Evolutionary conservation across 2,888 invertebrate species (phyloP).

Genomic region (Agrilus cyanescens): DNA sequence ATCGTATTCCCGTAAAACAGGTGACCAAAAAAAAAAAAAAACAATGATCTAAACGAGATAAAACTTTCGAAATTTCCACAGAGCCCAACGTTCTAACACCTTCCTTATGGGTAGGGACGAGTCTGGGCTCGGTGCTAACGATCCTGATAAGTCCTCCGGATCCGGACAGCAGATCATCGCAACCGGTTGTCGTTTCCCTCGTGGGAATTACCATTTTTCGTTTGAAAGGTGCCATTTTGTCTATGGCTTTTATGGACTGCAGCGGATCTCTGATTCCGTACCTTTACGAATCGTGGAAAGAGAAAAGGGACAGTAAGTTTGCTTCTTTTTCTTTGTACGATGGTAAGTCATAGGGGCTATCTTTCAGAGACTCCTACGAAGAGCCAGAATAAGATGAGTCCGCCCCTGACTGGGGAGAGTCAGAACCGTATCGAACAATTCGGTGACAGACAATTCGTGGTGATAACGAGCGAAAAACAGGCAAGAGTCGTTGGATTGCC

Average conservation of each 20-base stretch:
- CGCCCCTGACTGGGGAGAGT: constrained; percentile 47
- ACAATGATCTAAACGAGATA: not conserved
- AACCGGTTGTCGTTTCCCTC: constrained; percentile 79
- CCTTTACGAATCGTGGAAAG: constrained; percentile 82
- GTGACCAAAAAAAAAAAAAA: constrained; percentile 39
- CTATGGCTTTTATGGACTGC: constrained; percentile 93
- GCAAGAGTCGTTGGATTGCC: constrained; percentile 88
- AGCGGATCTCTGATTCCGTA: constrained; percentile 85
- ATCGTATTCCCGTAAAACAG: constrained; percentile 87
- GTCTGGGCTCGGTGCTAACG: constrained; percentile 89
- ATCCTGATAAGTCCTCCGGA: constrained; percentile 77
- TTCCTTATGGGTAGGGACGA: constrained; percentile 96
- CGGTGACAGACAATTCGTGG: constrained; percentile 84
- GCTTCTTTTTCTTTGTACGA: not conserved
- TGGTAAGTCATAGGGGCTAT: constrained; percentile 4
- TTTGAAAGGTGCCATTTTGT: constrained; percentile 87
- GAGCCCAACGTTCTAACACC: constrained; percentile 75
- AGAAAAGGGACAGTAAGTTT: constrained; percentile 27
- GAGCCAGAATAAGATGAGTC: constrained; percentile 60
- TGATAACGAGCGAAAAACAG: constrained; percentile 90
- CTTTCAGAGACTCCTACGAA: constrained; percentile 52
- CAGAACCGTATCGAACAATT: constrained; percentile 35
- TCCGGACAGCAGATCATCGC: constrained; percentile 67
- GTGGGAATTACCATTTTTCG: constrained; percentile 95
- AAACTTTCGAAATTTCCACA: constrained; percentile 32